phyloP scores from a whole-genome alignment of 2,888 invertebrate genomes.

The Homarus gammarus region DNA sequence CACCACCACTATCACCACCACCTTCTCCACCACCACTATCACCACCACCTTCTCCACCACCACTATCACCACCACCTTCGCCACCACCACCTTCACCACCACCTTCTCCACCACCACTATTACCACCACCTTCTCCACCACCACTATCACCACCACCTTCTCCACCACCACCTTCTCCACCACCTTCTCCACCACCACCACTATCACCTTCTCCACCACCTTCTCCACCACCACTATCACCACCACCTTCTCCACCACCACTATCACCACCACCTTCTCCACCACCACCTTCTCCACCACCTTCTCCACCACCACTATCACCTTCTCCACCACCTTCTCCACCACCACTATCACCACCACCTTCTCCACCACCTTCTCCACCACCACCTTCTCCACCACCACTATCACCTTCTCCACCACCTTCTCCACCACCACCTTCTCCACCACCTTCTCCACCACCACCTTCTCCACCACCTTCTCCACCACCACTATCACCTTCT shows the following conservation, averaged over 20 bases:
- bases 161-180: no score
- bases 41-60: neutral
- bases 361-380: no score
- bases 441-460: neutral
- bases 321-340: no score
- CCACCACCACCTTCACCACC: neutral
- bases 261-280: constrained; percentile 4
- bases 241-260: no score
- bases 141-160: neutral
- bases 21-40: constrained; percentile 27
- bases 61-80: neutral
- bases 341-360: neutral
- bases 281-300: constrained; percentile 12
- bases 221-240: neutral
- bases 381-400: no score
- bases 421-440: constrained; percentile 26
- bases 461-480: no score
- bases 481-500: neutral
- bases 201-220: neutral
- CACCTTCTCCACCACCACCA: no score
- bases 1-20: no score
- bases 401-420: neutral
- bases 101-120: neutral
- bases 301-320: no score
- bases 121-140: neutral